Base-by-base conservation (phyloP, 2,113 vertebrate species). In the Microcebus griseorufus region DNA sequence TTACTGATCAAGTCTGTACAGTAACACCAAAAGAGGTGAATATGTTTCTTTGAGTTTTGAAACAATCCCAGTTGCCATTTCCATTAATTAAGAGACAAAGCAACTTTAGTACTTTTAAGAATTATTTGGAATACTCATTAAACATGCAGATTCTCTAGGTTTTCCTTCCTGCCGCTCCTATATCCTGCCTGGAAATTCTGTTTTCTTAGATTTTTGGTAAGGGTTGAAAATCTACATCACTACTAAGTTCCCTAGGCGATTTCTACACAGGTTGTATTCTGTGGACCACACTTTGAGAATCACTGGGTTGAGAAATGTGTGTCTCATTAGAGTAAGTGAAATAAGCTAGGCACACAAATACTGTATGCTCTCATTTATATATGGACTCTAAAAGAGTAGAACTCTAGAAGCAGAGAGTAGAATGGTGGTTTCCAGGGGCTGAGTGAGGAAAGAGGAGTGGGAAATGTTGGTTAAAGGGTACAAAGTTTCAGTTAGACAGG, bases 11-110 rank as follows among this genome's bases (percentile, higher is more conserved):
- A 60, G 20, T 94, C 72, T 94, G 29, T 73, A 85, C 13, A 67
- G 27, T 70, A 23, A 90, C 76, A 58, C 25, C 17, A 55, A 94
- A 80, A 81, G 78, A 76, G 76, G 27, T 93, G 73, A 95, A 91
- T 37, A 18, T 95, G 29, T 23, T 86, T 83, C 29, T 87, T 93
- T 80, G 53, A 94, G 64, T 78, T 97, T 89, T 53, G 37, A 93
- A 85, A 65, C 9, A 75, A 51, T n/a, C 27, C 60, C 2, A 37
- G 11, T 96, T 97, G 20, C 13, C 39, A 22, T 34, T 88, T 69
- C 45, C 85, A 2, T 88, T 90, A 62, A 79, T 70, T 92, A 80
- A 81, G 27, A 85, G n/a, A 80, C 27, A 88, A 70, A 96, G 65
- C 32, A 95, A 23, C 22, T 85, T 70, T 69, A 67, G 45, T 7